Base-by-base conservation (phyloP, 2,797 vertebrate species). In the Phrynocephalus guinanensis region DNA sequence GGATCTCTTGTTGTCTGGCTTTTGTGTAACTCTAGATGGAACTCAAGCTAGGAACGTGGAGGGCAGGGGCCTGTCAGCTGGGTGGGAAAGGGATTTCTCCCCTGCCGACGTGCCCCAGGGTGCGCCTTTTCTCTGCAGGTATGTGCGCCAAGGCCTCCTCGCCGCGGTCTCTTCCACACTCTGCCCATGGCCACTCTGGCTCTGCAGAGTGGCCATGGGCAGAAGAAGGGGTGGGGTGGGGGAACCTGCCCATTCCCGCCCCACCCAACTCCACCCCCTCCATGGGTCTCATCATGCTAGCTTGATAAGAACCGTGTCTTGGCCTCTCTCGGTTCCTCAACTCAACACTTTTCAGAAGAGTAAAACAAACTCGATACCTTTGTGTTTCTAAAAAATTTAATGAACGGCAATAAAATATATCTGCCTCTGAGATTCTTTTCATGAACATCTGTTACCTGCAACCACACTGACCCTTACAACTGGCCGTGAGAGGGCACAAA, bases 111-210 rank as follows among this genome's bases (percentile, higher is more conserved):
- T 44, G 83, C 6, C 90, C 50, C 6, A 38, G 24, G 26, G 63
- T 2, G 3, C 0, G 15, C 30, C 24, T n/a, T 88, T 75, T 92
- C 81, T 33, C 44, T 85, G 16, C 86, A 99, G 99, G 93, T 97
- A 97, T 0, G 98, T 99, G 91, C 98, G 98, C 90, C 97, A 97
- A 92, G 98, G 98, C 0, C 96, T 99, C 79, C 90, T 99, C 91
- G 98, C 98, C 5, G 97, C 98, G 0, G 84, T 98, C 84, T 98
- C 97, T 72, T 97, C 98, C 0, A 82, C 97, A n/a, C 97, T 99
- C 72, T 44, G 38, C 38, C 38, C 38, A 44, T 5, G 38, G 38
- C 38, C 38, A 44, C 3, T 44, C 18, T 63, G 5, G 60, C 60
- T 63, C 60, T 63, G 4, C 60, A 20, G 60, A 18, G 3, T 15